Evolutionary conservation across 2,888 invertebrate genomes (phyloP), one percentile per base, ranked within the genome.

Genomic region (Peribatodes rhomboidaria): DNA sequence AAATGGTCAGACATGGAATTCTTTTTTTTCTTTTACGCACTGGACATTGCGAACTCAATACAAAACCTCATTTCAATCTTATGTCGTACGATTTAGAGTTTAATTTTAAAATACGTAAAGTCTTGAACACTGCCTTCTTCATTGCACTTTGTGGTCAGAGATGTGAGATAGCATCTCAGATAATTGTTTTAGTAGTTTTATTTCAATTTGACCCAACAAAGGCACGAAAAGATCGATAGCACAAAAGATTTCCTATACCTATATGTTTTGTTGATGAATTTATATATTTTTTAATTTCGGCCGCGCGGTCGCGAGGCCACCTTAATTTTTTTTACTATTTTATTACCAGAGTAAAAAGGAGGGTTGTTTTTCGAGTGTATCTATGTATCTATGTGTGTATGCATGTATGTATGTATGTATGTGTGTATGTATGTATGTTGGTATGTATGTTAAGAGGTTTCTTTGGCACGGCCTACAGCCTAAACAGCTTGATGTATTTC

Each of bases 1-100:
- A 93, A 92, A 93, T 92, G 93, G 93, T 93, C 93, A 93, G 92
- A 92, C 92, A 90, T 91, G 90, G 86, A 80, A 86, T 81, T 89
- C 89, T 89, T 89, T 89, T 92, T 90, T 91, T 91, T 89, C 81
- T 89, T 85, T 82, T 77, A 72, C 85, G 74, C 78, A 67, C 89
- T 92, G 92, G 90, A 89, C 92, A 87, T 83, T 79, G 87, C 85
- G 84, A 86, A 87, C 87, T 89, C 83, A 87, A 88, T 87, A 83
- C 72, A 78, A 69, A 62, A 59, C 65, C n/a, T 66, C n/a, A 46
- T 59, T 58, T 67, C 54, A 62, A 61, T 57, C 74, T 74, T 84
- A 74, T 59, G 13, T 0, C 0, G 2, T 22, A 37, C 0, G 0
- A 0, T 0, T 47, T 79, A 80, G 60, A 67, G 74, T 63, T 67